Evolutionary conservation across 2,888 invertebrate species (phyloP).

Genomic region (Phlogophora meticulosa): DNA sequence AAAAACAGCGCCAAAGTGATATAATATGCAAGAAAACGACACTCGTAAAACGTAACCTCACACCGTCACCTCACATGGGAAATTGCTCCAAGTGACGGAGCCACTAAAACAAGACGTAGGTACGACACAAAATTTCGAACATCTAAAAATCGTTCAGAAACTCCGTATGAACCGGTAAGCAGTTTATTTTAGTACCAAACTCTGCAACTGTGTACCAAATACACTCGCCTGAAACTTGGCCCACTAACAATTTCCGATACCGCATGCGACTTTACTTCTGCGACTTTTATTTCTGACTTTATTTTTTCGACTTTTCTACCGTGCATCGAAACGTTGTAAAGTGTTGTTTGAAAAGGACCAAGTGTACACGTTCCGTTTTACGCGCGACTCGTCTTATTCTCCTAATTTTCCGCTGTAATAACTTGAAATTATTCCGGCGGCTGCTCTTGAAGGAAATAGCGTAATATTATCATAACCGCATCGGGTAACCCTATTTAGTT

Average conservation of each 20-base stretch:
- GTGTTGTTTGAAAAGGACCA: slow-evolving; percentile 62
- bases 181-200: slow-evolving; percentile 53
- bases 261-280: slow-evolving; percentile 31
- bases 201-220: slow-evolving; percentile 54
- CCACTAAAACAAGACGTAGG: slow-evolving; percentile 42
- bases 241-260: slow-evolving; percentile 46
- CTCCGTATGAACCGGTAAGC: slow-evolving; percentile 39
- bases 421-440: slow-evolving; percentile 69
- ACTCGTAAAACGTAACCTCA: slow-evolving; percentile 55
- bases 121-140: slow-evolving; percentile 46
- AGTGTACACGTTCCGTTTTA: slow-evolving; percentile 67
- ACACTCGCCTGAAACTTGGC: slow-evolving; percentile 43
- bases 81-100: slow-evolving; percentile 47
- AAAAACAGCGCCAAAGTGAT: slow-evolving; percentile 35
- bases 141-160: slow-evolving; percentile 45
- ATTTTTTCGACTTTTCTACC: slow-evolving; percentile 27
- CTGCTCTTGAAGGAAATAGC: slow-evolving; percentile 62
- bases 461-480: slow-evolving; percentile 70
- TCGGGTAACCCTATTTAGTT: slow-evolving; percentile 60
- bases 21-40: slow-evolving; percentile 49
- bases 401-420: slow-evolving; percentile 74
- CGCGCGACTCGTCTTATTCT: slow-evolving; percentile 67
- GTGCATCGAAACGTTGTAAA: slow-evolving; percentile 35
- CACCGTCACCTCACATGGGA: slow-evolving; percentile 53
- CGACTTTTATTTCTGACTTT: slow-evolving; percentile 30